Conservation (phyloP, 2,113 vertebrate genomes). For the Phoenicopterus ruber region DNA sequence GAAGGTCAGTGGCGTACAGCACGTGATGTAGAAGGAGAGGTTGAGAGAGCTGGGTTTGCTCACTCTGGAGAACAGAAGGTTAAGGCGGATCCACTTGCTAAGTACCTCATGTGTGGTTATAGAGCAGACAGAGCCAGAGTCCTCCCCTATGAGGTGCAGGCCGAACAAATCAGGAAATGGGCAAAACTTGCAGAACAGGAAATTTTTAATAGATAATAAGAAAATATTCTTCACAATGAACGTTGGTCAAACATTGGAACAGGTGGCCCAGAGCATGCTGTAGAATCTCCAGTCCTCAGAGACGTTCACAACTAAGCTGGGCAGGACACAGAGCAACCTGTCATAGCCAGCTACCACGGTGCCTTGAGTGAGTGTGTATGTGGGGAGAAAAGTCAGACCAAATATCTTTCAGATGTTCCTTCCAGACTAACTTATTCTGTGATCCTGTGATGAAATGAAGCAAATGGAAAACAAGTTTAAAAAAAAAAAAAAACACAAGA, state of each 20-base stretch:
- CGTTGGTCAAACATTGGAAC: no score
- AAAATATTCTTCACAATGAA: not conserved
- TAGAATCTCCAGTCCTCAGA: not conserved
- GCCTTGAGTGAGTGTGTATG: not conserved
- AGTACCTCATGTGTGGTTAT: not conserved
- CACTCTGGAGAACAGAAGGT: not conserved
- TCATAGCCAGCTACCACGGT: not conserved
- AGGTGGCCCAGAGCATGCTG: no score
- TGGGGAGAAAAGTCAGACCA: not conserved
- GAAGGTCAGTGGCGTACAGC: not conserved
- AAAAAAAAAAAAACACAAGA: no score
- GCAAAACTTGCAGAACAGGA: not conserved
- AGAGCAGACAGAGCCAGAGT: not conserved
- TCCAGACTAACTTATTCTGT: not conserved
- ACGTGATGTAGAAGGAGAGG: not conserved
- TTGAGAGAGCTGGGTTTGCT: not conserved
- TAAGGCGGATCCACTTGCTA: not conserved
- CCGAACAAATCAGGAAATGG: not conserved
- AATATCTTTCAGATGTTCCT: not conserved
- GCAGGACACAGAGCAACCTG: not conserved
- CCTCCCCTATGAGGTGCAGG: accelerated
- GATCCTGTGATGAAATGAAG: not conserved
- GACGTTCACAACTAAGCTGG: not conserved
- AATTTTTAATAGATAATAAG: not conserved
- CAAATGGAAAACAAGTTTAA: no score